Percentiles rank a stretch among this genome's conserved stretches.
These are phyloP conservation scores for Lichenostomus cassidix DNA, from an alignment of 2,113 vertebrate genomes.

Conservation along the genomic window DNA sequence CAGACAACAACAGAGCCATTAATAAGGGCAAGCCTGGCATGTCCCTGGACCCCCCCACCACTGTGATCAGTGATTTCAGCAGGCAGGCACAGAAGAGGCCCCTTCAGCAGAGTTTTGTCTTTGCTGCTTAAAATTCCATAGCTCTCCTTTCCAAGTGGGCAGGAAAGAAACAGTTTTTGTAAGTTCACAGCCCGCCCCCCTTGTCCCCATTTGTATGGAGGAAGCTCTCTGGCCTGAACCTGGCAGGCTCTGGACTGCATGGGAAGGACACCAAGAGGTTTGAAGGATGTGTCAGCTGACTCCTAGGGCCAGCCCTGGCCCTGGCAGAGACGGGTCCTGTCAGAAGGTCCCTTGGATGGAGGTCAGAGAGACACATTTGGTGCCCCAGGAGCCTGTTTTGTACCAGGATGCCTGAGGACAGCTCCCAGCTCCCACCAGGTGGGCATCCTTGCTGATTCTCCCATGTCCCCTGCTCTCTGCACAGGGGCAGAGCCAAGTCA, in stretches of 20 bases:
- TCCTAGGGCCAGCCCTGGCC: not conserved
- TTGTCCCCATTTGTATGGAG: not conserved
- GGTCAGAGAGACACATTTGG: not conserved
- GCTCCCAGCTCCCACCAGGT: not conserved
- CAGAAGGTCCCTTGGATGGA: not conserved
- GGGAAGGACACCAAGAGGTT: not conserved
- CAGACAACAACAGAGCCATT: constrained; percentile 54
- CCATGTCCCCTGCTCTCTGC: fast-evolving
- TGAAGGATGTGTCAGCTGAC: not conserved
- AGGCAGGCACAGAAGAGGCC: constrained; percentile 5
- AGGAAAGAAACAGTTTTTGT: constrained; percentile 43
- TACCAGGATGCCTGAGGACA: not conserved
- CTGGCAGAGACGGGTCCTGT: fast-evolving
- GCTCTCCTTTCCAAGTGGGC: constrained; percentile 5
- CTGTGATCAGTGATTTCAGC: not conserved
- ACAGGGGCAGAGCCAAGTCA: not conserved
- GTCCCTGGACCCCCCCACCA: not conserved
- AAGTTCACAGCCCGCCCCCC: not conserved
- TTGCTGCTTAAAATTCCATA: constrained; percentile 57
- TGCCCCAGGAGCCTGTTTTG: not conserved
- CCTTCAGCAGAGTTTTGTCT: constrained; percentile 56
- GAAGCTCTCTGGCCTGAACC: not conserved
- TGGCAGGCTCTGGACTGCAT: constrained; percentile 9
- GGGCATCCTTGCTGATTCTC: not conserved
- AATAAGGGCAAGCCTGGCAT: constrained; percentile 36